Percentiles rank a stretch among this genome's conserved stretches.
phyloP scores from a whole-genome alignment of 2,113 vertebrate species.

The Benitochromis conjunctus region DNA sequence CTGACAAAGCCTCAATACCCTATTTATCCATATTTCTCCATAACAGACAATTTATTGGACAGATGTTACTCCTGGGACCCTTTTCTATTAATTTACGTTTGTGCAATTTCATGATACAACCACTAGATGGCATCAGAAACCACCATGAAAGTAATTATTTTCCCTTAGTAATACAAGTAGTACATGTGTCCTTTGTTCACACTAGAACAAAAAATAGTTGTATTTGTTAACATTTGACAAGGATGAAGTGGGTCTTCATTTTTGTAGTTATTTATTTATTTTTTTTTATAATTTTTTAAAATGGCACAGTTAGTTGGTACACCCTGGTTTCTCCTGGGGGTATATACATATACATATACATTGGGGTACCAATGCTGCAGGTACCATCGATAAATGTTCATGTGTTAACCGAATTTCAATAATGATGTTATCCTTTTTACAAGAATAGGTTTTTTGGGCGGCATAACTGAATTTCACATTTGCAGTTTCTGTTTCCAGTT shows the following conservation, averaged over 20 bases:
- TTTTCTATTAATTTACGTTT: neutral
- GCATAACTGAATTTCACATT: neutral
- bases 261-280: neutral
- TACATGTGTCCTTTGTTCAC: neutral
- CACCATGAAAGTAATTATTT: neutral
- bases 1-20: neutral
- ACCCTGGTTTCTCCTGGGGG: neutral
- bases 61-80: neutral
- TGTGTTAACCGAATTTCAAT: neutral
- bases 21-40: neutral
- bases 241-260: neutral
- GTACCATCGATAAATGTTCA: neutral
- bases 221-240: neutral
- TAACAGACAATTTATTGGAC: neutral
- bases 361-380: neutral
- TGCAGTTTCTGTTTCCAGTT: conserved; percentile 6
- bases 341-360: too few relatives aligned
- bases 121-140: conserved; percentile 17
- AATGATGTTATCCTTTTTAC: neutral
- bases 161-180: neutral
- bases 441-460: neutral
- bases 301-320: conserved; percentile 11
- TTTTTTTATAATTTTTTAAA: neutral
- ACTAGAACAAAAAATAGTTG: neutral
- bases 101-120: neutral